These are phyloP conservation scores for Campylomormyrus numenius DNA, from an alignment of 2,113 vertebrate species.

Conservation along the genomic window DNA sequence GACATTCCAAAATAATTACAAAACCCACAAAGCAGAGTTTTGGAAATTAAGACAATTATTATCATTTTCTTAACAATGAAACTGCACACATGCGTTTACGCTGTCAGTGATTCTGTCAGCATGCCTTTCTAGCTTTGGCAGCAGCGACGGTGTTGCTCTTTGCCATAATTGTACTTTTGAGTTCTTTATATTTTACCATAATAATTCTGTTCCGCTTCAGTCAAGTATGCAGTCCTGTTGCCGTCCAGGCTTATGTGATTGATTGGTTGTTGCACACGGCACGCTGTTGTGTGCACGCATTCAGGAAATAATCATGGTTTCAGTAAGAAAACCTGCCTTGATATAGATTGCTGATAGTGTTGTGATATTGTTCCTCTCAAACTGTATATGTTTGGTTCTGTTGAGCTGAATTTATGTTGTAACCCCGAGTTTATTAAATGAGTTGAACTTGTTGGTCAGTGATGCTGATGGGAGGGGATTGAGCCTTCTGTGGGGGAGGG, in stretches of 20 bases:
- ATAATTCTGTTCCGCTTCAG: background rate
- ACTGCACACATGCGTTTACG: background rate
- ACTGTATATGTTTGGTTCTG: background rate
- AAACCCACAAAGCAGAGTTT: background rate
- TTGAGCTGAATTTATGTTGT: background rate
- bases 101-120: background rate
- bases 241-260: background rate
- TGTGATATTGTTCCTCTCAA: background rate
- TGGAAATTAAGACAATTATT: background rate
- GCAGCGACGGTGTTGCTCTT: background rate
- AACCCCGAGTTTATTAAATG: background rate
- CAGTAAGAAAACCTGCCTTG: background rate
- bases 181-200: background rate
- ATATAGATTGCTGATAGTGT: background rate
- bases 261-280: background rate
- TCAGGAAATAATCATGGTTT: background rate
- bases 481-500: background rate
- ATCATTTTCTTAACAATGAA: background rate
- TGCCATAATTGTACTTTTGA: background rate
- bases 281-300: background rate
- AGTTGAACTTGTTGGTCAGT: background rate
- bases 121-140: background rate
- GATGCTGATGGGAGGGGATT: background rate
- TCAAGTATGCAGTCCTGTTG: background rate
- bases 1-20: background rate